phyloP scores from a whole-genome alignment of 92 coral and sea anemone species.

The Porites lobata region DNA sequence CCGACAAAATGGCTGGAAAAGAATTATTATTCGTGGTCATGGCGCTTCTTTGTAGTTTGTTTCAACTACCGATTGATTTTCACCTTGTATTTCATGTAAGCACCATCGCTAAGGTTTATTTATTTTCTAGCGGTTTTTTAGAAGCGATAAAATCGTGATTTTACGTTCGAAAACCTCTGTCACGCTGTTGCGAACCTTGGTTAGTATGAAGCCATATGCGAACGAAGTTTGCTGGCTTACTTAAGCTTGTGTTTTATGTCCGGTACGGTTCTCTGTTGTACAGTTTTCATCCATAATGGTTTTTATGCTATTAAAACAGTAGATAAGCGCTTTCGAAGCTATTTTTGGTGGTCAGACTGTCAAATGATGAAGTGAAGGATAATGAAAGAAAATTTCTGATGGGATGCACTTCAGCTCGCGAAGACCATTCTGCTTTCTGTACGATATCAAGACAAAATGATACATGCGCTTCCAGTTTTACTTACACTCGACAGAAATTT shows the following conservation, averaged over 20 bases:
- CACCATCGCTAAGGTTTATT: conserved; percentile 30
- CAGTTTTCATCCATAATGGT: conserved; percentile 28
- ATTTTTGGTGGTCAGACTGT: conserved; percentile 26
- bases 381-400: conserved; percentile 41
- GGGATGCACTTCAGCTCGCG: conserved; percentile 25
- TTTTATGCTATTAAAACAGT: conserved; percentile 23
- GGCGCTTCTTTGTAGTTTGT: conserved; percentile 67
- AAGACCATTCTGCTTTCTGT: conserved; percentile 34
- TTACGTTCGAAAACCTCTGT: conserved; percentile 76
- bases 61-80: conserved; percentile 50
- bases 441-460: conserved; percentile 16
- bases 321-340: conserved; percentile 17
- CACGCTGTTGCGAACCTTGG: conserved; percentile 78
- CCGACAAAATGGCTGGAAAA: conserved; percentile 93
- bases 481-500: neutral
- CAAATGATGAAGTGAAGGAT: conserved; percentile 37
- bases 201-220: conserved; percentile 85
- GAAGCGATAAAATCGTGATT: conserved; percentile 74
- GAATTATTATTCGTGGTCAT: conserved; percentile 80
- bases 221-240: conserved; percentile 68
- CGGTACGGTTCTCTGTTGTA: conserved; percentile 24
- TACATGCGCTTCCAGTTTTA: conserved; percentile 15
- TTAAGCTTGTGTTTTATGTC: conserved; percentile 67
- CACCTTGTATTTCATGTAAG: conserved; percentile 10
- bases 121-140: conserved; percentile 77